Conservation (phyloP, 2,113 vertebrate species). For the Trematomus loennbergii region DNA sequence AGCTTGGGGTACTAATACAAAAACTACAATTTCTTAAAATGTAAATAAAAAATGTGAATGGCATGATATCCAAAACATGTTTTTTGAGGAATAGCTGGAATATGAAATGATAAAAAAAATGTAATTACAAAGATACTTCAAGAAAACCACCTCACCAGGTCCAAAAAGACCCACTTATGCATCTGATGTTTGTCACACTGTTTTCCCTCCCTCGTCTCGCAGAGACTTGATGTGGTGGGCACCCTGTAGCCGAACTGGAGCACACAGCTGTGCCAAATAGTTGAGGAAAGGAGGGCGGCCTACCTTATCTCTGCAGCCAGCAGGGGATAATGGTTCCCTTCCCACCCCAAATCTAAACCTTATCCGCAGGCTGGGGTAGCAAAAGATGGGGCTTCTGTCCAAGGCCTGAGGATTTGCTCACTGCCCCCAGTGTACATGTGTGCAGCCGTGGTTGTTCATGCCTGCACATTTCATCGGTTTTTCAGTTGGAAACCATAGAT, state of each 20-base stretch:
- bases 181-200: slow-evolving; percentile 40
- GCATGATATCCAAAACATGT: too few relatives aligned
- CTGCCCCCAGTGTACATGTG: slow-evolving; percentile 46
- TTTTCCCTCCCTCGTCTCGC: slow-evolving; percentile 24
- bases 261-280: slow-evolving; percentile 61
- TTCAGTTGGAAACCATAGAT: slow-evolving; percentile 56
- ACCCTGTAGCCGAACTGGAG: slow-evolving; percentile 35
- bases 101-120: too few relatives aligned
- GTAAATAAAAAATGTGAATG: too few relatives aligned
- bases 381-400: slow-evolving; percentile 52
- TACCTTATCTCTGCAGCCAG: slow-evolving; percentile 80
- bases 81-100: too few relatives aligned
- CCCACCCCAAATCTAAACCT: slow-evolving; percentile 64
- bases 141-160: too few relatives aligned
- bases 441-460: slow-evolving; percentile 44
- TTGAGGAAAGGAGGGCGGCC: slow-evolving; percentile 48
- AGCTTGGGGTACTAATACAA: too few relatives aligned
- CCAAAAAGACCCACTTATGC: too few relatives aligned
- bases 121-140: too few relatives aligned
- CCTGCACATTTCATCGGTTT: slow-evolving; percentile 58
- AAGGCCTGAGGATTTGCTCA: slow-evolving; percentile 59
- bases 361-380: slow-evolving; percentile 37
- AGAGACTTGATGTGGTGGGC: slow-evolving; percentile 30
- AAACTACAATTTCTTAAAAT: too few relatives aligned
- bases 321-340: slow-evolving; percentile 69